Percentiles rank a stretch among this genome's conserved stretches.
These are phyloP conservation scores for Ichneumon xanthorius DNA, from an alignment of 2,888 invertebrate genomes.

Conservation along the genomic window DNA sequence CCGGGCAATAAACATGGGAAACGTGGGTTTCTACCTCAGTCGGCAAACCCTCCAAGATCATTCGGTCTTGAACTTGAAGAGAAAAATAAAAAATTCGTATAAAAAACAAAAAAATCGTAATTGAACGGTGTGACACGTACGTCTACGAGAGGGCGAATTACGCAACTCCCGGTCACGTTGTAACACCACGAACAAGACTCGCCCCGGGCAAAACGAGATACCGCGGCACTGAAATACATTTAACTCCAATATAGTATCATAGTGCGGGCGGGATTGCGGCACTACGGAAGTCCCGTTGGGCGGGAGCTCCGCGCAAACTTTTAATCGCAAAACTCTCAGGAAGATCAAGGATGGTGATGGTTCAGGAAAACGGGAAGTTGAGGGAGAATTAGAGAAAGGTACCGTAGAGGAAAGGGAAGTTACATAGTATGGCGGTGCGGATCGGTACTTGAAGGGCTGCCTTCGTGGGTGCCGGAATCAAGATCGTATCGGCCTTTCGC, in stretches of 20 bases:
- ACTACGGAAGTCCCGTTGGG: conserved; percentile 2
- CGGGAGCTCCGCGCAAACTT: conserved; percentile 47
- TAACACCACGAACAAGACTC: not conserved
- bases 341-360: conserved; percentile 44
- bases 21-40: no score
- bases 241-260: conserved; percentile 18
- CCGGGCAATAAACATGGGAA: no score
- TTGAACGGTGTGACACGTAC: conserved; percentile 23
- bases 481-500: conserved; percentile 55
- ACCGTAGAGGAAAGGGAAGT: conserved; percentile 13
- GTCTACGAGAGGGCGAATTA: conserved; percentile 1
- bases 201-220: conserved; percentile 28
- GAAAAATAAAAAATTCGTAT: no score
- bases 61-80: no score
- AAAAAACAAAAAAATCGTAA: not conserved
- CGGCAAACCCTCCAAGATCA: no score
- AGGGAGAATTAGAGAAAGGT: conserved; percentile 37
- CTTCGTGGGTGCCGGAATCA: conserved; percentile 50
- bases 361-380: conserved; percentile 26
- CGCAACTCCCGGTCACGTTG: conserved; percentile 3
- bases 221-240: conserved; percentile 11
- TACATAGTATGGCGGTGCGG: conserved; percentile 7
- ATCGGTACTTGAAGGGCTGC: conserved; percentile 23
- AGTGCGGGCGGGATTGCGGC: conserved; percentile 4
- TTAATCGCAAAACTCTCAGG: conserved; percentile 59